Conservation (phyloP, 2,797 vertebrate species). For the Malacoraja senta region DNA sequence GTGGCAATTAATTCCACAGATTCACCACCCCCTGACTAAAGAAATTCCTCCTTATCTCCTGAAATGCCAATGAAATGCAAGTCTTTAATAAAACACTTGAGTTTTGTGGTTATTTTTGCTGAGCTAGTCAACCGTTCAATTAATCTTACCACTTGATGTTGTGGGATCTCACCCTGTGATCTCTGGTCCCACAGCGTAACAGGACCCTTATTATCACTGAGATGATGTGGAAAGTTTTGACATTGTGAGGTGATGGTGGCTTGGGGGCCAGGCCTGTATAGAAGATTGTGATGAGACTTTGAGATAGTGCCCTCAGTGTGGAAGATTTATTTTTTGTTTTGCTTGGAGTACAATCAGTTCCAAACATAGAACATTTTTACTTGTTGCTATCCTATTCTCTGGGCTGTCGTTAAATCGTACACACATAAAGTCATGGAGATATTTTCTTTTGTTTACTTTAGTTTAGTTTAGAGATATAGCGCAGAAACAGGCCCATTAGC, state of each 20-base stretch:
- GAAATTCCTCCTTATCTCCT: too few relatives aligned
- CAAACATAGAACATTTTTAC: not conserved
- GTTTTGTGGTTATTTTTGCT: not conserved
- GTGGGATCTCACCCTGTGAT: not conserved
- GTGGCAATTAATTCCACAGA: too few relatives aligned
- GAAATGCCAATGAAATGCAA: not conserved
- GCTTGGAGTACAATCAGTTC: not conserved
- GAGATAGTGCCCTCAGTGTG: not conserved
- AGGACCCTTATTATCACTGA: not conserved
- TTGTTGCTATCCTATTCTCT: not conserved
- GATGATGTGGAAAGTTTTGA: slow-evolving; percentile 11
- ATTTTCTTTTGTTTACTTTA: too few relatives aligned
- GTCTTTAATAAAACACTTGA: not conserved
- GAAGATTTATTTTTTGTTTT: not conserved
- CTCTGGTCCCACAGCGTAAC: not conserved
- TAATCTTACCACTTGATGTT: not conserved
- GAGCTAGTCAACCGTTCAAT: not conserved
- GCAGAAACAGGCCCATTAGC: too few relatives aligned
- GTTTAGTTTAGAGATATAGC: too few relatives aligned
- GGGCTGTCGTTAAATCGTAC: not conserved
- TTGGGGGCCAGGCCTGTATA: not conserved
- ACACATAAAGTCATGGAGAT: not conserved
- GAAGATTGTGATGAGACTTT: not conserved
- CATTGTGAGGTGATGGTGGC: not conserved
- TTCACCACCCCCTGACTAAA: too few relatives aligned